phyloP scores from a whole-genome alignment of 2,797 vertebrate species.

The Peromyscus nudipes region DNA sequence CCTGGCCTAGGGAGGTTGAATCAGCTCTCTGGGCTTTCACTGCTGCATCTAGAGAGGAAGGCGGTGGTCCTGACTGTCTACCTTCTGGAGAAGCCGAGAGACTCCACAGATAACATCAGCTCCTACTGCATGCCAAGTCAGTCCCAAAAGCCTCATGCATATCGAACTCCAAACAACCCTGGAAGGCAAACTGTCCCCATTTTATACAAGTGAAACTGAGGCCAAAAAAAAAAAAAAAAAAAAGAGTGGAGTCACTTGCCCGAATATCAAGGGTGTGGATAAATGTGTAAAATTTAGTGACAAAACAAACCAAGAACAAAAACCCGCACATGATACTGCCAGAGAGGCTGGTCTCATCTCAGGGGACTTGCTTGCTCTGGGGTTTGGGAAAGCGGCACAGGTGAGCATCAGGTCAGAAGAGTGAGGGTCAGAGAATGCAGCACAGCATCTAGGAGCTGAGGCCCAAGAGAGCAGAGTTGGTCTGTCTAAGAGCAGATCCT shows the following conservation, averaged over 20 bases:
- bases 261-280: background rate
- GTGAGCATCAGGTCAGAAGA: background rate
- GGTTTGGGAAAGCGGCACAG: background rate
- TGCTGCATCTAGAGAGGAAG: constrained; percentile 6
- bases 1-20: background rate
- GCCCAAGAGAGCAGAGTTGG: background rate
- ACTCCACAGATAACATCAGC: background rate
- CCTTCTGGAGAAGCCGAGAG: background rate
- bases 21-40: background rate
- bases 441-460: background rate
- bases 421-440: background rate
- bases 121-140: background rate
- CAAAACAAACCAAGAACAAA: background rate
- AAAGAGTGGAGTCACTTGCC: background rate
- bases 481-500: background rate
- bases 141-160: background rate
- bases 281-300: background rate
- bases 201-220: constrained; percentile 26
- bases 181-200: background rate
- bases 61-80: background rate
- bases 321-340: background rate
- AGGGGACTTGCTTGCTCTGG: background rate
- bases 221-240: background rate
- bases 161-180: background rate
- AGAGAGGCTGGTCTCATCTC: background rate